Conservation (phyloP, 2,797 vertebrate genomes). For the Pempheris klunzingeri region DNA sequence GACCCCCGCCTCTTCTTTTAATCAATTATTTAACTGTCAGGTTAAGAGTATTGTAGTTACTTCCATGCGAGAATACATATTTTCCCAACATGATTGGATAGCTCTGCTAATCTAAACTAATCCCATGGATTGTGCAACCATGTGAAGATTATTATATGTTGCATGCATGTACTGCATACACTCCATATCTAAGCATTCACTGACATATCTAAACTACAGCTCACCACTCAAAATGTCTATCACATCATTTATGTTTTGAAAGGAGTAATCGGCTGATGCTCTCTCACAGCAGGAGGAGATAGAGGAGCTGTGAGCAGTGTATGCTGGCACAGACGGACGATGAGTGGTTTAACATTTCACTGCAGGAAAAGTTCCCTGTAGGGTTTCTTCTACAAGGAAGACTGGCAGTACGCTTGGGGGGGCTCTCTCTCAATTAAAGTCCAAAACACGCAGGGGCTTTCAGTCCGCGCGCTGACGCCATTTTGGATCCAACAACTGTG, state of each 20-base stretch:
- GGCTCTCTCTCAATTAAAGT: constrained; percentile 69
- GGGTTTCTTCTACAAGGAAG: constrained; percentile 53
- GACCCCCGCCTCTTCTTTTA: constrained; percentile 42
- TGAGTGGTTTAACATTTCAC: constrained; percentile 57
- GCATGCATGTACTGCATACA: constrained; percentile 34
- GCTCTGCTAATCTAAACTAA: constrained; percentile 64
- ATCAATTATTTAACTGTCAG: constrained; percentile 63
- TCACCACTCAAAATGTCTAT: constrained; percentile 33
- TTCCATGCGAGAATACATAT: constrained; percentile 39
- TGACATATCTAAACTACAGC: not conserved
- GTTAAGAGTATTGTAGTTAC: constrained; percentile 25
- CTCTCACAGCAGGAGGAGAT: constrained; percentile 21
- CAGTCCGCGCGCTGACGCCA: constrained; percentile 25
- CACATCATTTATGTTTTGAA: constrained; percentile 10
- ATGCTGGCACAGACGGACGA: constrained; percentile 40
- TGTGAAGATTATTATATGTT: constrained; percentile 59
- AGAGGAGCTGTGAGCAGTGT: constrained; percentile 25
- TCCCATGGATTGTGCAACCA: constrained; percentile 58
- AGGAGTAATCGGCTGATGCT: constrained; percentile 9
- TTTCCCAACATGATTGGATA: constrained; percentile 46
- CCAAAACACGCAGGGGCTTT: constrained; percentile 42
- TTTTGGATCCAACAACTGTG: constrained; percentile 50
- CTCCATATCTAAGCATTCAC: not conserved
- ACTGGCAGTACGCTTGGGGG: constrained; percentile 51
- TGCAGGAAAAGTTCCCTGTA: constrained; percentile 54